Base-by-base conservation (phyloP, 2,113 vertebrate genomes). In the Cryptoleucopteryx plumbea region DNA sequence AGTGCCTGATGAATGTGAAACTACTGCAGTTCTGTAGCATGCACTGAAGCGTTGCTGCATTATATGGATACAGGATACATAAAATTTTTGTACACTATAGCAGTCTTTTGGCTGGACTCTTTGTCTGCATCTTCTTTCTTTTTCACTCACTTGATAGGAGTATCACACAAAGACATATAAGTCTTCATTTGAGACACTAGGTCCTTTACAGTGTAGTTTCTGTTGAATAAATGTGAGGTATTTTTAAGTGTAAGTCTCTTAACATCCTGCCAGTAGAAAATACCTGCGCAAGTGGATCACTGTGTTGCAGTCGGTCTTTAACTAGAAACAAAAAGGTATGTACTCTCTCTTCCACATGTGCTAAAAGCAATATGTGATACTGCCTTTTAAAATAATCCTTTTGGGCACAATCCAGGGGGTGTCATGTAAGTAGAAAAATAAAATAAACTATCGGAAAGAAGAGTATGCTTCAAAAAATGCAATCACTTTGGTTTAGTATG, bases 211-310 rank as follows among this genome's bases (percentile, higher is more conserved):
- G 56, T 29, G 48, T 85, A 77, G 58, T 95, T 97, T 92, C 71
- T 97, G 2, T n/a, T 90, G 53, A 94, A 73, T 84, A 93, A 92
- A 62, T 56, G 58, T 86, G 45, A 73, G 70, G 43, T 38, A 48
- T 84, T 94, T 62, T 94, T 74, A 95, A 94, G 56, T 92, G 63
- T 93, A 86, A 90, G 61, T 79, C 56, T 96, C 92, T 93, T 86
- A 94, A 82, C 36, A 55, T 79, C 77, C 65, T 93, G 21, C 92
- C 72, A 45, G 47, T 93, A 93, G 45, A 90, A 93, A 92, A 77
- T 78, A 70, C 17, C 43, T 77, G 52, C 34, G 9, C 6, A 23
- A 52, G 36, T 50, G 38, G 38, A 16, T 83, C 43, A 38, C 17
- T 38, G 11, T 45, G 17, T n/a, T 85, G 40, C 70, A 75, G 36